phyloP scores from a whole-genome alignment of 2,113 vertebrate genomes.

The Pterocles burchelli region DNA sequence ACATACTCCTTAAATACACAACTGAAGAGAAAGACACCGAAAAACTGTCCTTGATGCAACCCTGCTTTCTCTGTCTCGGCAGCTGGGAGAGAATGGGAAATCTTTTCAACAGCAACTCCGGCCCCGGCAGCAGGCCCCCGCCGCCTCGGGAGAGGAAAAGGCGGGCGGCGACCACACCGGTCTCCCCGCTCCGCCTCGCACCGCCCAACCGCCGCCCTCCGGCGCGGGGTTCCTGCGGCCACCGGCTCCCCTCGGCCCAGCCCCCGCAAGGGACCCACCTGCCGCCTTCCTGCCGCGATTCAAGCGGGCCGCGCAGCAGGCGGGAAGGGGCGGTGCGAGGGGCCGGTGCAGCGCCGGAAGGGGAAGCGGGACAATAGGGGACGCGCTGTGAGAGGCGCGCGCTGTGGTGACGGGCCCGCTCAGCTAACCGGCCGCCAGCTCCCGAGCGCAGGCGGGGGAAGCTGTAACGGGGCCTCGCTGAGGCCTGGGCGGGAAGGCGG shows the following conservation, averaged over 20 bases:
- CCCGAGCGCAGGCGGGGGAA: not conserved
- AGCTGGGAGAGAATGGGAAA: not conserved
- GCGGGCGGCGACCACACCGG: not conserved
- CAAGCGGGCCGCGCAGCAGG: not conserved
- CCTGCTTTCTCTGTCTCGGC: accelerated
- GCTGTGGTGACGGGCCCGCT: accelerated
- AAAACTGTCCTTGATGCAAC: accelerated
- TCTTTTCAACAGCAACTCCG: accelerated
- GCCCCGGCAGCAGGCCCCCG: too few species aligned
- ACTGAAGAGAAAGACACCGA: accelerated
- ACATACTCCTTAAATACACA: accelerated
- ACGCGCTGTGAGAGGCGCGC: accelerated
- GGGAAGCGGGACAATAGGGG: not conserved
- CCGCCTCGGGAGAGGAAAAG: accelerated
- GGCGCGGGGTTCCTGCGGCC: not conserved
- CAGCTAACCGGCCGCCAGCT: too few species aligned
- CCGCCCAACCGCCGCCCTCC: accelerated
- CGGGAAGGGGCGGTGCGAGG: not conserved
- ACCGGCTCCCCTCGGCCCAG: not conserved
- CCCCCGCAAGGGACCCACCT: too few species aligned
- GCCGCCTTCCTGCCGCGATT: not conserved
- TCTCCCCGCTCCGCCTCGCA: accelerated
- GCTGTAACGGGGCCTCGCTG: not conserved
- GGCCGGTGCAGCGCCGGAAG: not conserved
- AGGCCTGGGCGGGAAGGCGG: too few species aligned